A percentile compares a stretch with the other conserved stretches of the same genome.
phyloP scores from a whole-genome alignment of 2,888 invertebrate genomes.

The Cosmopolites sordidus region DNA sequence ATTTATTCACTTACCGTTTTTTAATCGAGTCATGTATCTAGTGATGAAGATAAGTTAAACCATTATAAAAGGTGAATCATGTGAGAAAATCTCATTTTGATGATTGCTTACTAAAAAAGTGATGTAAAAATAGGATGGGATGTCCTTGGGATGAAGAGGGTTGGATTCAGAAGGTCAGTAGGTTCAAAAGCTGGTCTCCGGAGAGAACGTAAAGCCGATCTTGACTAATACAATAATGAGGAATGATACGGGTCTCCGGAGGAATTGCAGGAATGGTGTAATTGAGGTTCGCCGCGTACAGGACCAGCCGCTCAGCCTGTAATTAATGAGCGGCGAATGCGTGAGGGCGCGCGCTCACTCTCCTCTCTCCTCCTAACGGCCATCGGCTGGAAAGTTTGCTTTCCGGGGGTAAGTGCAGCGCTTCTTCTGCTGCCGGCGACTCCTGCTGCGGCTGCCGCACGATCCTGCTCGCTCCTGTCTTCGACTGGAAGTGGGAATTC shows the following conservation, averaged over 20 bases:
- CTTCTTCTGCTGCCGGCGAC: constrained; percentile 24
- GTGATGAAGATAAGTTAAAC: too few relatives aligned
- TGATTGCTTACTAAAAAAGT: too few relatives aligned
- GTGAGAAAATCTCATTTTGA: too few relatives aligned
- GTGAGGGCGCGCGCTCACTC: constrained; percentile 34
- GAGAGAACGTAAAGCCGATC: constrained; percentile 17
- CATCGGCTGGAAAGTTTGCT: constrained; percentile 31
- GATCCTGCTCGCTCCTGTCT: not conserved
- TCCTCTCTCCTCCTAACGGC: constrained; percentile 28
- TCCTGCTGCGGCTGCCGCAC: constrained; percentile 13
- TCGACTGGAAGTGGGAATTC: constrained; percentile 1
- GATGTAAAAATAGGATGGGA: too few relatives aligned
- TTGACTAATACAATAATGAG: constrained; percentile 24
- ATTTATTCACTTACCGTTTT: too few relatives aligned
- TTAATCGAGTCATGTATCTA: too few relatives aligned
- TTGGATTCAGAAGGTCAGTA: constrained; percentile 20
- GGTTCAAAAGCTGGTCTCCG: constrained; percentile 6
- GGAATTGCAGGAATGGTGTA: constrained; percentile 41
- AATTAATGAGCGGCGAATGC: constrained; percentile 39
- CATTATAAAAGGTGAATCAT: too few relatives aligned
- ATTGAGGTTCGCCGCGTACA: constrained; percentile 39
- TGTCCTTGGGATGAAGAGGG: not conserved
- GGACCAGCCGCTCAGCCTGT: constrained; percentile 34
- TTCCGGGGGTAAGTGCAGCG: constrained; percentile 28
- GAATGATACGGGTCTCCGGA: constrained; percentile 34